Evolutionary conservation across 2,797 vertebrate species (phyloP).

Genomic region (Oreochromis mossambicus): DNA sequence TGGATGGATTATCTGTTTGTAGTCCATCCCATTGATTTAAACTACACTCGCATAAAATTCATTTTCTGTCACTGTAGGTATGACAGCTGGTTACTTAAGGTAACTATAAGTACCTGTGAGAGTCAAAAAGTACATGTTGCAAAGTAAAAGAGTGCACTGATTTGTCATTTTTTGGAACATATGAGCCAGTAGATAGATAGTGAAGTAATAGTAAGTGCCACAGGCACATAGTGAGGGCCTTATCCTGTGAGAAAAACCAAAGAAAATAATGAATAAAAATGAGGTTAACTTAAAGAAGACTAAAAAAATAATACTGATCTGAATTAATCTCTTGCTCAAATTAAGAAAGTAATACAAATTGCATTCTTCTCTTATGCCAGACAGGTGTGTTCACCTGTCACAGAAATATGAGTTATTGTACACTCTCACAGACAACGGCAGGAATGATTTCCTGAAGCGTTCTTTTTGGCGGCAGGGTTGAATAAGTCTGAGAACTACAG

Average conservation of each 20-base stretch:
- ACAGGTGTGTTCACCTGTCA: neutral
- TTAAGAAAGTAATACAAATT: neutral
- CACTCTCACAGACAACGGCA: neutral
- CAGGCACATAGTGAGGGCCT: neutral
- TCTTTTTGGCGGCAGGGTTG: neutral
- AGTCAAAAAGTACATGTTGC: neutral
- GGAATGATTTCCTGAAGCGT: neutral
- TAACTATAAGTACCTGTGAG: rapidly evolving
- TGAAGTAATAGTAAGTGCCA: too few relatives aligned
- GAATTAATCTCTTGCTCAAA: neutral
- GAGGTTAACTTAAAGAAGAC: neutral
- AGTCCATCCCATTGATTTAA: neutral
- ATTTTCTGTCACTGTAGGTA: neutral
- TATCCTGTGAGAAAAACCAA: neutral
- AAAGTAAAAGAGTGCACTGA: neutral
- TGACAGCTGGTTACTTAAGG: neutral
- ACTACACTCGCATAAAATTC: neutral
- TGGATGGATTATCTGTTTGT: neutral
- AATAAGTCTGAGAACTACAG: neutral
- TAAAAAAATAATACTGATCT: neutral
- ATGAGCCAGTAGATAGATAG: neutral
- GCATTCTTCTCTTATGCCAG: rapidly evolving
- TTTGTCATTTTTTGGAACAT: neutral
- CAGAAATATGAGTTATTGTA: neutral
- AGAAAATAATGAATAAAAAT: neutral